A percentile compares a stretch with the other conserved stretches of the same genome.
Conservation (phyloP, 2,888 invertebrate genomes). For the Schrankia costaestrigalis region DNA sequence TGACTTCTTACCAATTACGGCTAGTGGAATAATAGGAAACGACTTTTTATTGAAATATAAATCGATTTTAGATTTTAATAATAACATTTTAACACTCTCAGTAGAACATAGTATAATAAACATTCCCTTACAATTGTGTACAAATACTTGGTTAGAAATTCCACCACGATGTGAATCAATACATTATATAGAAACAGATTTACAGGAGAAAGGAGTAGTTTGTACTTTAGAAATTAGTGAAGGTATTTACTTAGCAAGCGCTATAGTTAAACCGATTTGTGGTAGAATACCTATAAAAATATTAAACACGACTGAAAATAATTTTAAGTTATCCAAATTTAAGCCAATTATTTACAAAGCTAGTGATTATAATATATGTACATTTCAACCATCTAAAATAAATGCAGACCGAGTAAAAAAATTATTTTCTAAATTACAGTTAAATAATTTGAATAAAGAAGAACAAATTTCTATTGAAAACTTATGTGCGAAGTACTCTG, state of each 20-base stretch:
- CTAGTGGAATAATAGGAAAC: not conserved
- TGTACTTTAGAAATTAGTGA: slow-evolving; percentile 3
- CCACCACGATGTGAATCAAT: slow-evolving; percentile 13
- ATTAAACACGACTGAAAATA: slow-evolving; percentile 13
- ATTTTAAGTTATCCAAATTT: not conserved
- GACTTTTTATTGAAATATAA: slow-evolving; percentile 1
- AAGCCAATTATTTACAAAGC: not conserved
- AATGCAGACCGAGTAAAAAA: not conserved
- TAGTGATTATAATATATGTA: slow-evolving; percentile 1
- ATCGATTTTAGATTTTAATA: not conserved
- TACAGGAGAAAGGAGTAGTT: slow-evolving; percentile 5
- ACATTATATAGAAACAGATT: slow-evolving; percentile 4
- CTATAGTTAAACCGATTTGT: slow-evolving; percentile 5
- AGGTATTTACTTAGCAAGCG: slow-evolving; percentile 6
- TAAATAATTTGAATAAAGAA: not conserved
- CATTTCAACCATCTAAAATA: not conserved
- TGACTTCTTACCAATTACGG: not conserved
- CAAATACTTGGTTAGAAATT: not conserved
- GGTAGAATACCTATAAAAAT: slow-evolving; percentile 10
- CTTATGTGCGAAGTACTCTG: slow-evolving; percentile 13
- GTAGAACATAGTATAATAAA: not conserved
- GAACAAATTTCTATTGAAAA: not conserved
- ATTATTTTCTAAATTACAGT: not conserved
- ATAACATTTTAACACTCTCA: not conserved
- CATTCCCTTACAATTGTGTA: too few species aligned